These are phyloP conservation scores for Corvus hawaiiensis DNA, from an alignment of 2,113 vertebrate genomes.

Conservation along the genomic window DNA sequence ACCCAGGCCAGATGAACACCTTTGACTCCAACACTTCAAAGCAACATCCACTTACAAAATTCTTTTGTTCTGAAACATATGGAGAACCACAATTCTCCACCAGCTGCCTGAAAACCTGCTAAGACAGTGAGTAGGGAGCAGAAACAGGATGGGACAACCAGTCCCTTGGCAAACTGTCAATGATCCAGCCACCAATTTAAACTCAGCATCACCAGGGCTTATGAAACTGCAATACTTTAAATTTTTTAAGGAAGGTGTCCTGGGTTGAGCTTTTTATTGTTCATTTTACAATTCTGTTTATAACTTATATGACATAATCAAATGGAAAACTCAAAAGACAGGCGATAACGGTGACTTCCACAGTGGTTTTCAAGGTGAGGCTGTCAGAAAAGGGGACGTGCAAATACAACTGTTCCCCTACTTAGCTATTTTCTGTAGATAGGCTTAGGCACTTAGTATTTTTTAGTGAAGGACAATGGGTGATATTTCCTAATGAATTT, in stretches of 20 bases:
- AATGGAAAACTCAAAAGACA: not conserved
- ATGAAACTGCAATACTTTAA: not conserved
- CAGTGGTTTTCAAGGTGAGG: not conserved
- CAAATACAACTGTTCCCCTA: not conserved
- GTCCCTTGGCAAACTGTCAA: not conserved
- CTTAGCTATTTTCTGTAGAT: not conserved
- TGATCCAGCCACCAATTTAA: not conserved
- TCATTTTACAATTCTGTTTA: constrained; percentile 16
- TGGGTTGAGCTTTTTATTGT: not conserved
- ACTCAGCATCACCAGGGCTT: not conserved
- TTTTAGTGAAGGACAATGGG: not conserved
- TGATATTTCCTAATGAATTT: not conserved
- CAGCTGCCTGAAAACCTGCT: not conserved
- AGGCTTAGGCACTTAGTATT: not conserved
- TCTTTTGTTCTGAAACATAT: not conserved
- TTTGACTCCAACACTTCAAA: not conserved
- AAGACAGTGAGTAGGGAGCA: not conserved
- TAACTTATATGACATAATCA: not conserved
- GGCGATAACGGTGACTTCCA: not conserved
- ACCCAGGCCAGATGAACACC: not conserved
- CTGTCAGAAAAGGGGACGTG: not conserved
- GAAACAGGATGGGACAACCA: not conserved
- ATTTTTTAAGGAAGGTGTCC: not conserved
- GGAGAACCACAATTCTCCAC: not conserved
- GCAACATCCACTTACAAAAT: not conserved